Evolutionary conservation across 2,888 invertebrate species (phyloP), one percentile per base, ranked within the genome.

Genomic region (Lottia scabra): DNA sequence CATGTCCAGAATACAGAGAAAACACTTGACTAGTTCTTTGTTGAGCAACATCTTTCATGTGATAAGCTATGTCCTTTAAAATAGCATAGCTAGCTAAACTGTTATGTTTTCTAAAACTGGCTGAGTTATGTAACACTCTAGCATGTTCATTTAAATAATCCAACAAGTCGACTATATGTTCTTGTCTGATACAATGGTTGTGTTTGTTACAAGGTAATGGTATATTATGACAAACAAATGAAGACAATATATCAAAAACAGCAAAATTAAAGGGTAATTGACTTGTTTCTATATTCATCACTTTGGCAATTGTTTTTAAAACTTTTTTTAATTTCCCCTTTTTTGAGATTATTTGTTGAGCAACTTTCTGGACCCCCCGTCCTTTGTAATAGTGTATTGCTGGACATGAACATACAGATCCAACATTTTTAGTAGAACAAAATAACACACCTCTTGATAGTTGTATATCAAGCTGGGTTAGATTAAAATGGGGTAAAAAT

Each of bases 1-100:
- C 98, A 84, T 98, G 98, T 0, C 97, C 97, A 0, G 97, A 97
- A 87, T 95, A 96, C 0, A 96, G 84, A 0, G 95, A 93, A 72
- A 96, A 92, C 83, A 74, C 78, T n/a, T 70, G 48, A 15, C 63
- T 56, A 10, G 70, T 43, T 30, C 66, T 71, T 6, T 71, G 71
- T 64, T 76, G 70, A 5, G 73, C 71, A 8, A 75, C 71, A 15
- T 73, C 67, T 44, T 73, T 75, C 81, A 87, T 83, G 38, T 82
- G 71, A 5, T 71, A 38, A 63, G 94, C 93, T 67, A 96, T 93
- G 84, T 95, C 95, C 30, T 94, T 92, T 65, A 97, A 92, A 82
- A 97, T 91, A 10, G 97, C 96, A 83, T 96, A 96, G 0, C 96
- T 94, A 71, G 94, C 91, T 27, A 96, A 87, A 70, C 95, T 87